A percentile compares a stretch with the other conserved stretches of the same genome.
Evolutionary conservation across 1,140 invertebrate genomes (phyloP).

Genomic region (Brachionus paranguensis): DNA sequence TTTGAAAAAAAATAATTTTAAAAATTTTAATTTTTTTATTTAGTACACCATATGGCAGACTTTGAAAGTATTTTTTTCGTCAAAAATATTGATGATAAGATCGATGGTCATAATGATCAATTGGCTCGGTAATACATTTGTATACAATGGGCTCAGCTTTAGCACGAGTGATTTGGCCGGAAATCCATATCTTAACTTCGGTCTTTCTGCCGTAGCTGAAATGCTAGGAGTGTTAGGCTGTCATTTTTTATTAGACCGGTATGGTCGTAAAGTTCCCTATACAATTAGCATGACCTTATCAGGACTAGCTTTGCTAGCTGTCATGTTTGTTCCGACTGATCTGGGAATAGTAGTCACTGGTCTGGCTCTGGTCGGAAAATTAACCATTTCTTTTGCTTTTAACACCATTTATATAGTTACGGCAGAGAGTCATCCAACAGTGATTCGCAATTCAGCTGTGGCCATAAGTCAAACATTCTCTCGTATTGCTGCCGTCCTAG

Average conservation of each 20-base stretch:
- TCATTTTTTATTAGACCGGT: conserved; percentile 40
- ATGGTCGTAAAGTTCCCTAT: conserved; percentile 31
- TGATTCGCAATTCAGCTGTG: conserved; percentile 21
- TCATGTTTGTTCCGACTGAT: conserved; percentile 7
- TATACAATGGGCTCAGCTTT: conserved; percentile 45
- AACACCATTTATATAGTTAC: conserved; percentile 35
- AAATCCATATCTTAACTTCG: conserved; percentile 44
- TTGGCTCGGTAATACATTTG: conserved; percentile 44
- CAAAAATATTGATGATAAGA: background rate
- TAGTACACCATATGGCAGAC: background rate
- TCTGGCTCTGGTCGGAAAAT: conserved; percentile 6
- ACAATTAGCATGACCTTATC: background rate
- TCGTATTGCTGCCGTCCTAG: background rate
- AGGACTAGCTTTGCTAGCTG: background rate
- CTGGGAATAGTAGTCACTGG: background rate
- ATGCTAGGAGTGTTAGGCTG: conserved; percentile 41
- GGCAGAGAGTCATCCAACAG: conserved; percentile 18
- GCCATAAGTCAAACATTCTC: conserved; percentile 5
- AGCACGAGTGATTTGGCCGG: conserved; percentile 43
- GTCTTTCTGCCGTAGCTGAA: conserved; percentile 44
- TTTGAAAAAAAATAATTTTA: background rate
- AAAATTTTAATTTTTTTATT: background rate
- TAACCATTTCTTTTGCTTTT: background rate
- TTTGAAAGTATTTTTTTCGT: conserved; percentile 16
- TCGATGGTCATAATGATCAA: background rate